Percentiles rank a stretch among this genome's conserved stretches.
Conservation (phyloP, 2,888 invertebrate species). For the Microchrysa polita region DNA sequence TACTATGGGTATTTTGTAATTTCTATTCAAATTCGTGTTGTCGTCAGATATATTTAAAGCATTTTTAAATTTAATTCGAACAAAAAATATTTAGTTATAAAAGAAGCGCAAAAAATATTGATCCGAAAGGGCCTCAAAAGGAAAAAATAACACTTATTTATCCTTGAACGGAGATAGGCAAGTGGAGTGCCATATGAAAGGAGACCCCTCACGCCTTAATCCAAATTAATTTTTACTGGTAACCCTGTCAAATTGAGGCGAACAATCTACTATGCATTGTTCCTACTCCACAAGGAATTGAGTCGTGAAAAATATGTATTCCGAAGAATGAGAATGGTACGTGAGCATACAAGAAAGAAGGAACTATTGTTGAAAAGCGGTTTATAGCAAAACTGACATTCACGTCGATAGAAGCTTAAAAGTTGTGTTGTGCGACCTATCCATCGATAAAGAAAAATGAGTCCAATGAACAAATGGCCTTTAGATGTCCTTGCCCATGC, state of each 20-base stretch:
- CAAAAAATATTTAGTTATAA: no score
- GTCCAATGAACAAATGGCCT: constrained; percentile 40
- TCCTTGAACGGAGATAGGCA: no score
- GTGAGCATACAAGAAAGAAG: constrained; percentile 24
- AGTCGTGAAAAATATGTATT: background rate
- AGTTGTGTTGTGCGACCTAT: background rate
- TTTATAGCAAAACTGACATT: background rate
- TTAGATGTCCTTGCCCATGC: constrained; percentile 31
- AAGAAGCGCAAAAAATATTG: no score
- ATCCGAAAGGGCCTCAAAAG: no score
- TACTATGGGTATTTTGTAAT: background rate
- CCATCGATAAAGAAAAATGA: constrained; percentile 13
- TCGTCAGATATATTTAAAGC: background rate
- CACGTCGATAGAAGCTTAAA: constrained; percentile 8
- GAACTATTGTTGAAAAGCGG: background rate
- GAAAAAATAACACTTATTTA: no score
- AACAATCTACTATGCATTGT: background rate
- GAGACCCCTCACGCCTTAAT: no score
- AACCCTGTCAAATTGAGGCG: no score
- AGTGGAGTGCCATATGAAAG: no score
- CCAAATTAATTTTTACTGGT: no score
- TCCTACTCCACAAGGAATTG: background rate
- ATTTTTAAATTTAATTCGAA: no score
- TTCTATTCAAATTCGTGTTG: constrained; percentile 1
- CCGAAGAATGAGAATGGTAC: background rate